A percentile compares a stretch with the other conserved stretches of the same genome.
phyloP scores from a whole-genome alignment of 2,797 vertebrate genomes.

The Schizopygopsis pylzovi region DNA sequence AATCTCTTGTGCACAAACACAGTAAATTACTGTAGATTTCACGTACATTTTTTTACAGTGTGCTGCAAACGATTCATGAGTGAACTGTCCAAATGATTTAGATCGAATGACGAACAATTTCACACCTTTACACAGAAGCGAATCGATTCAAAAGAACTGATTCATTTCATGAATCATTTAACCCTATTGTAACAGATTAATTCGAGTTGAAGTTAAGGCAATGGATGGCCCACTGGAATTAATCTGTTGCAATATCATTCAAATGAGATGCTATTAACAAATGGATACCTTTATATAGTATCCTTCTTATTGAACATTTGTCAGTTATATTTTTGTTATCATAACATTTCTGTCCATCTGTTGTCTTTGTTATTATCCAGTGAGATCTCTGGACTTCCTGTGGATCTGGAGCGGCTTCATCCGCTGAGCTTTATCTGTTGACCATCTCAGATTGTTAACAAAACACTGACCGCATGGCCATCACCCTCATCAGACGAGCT shows the following conservation, averaged over 20 bases:
- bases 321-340: not conserved
- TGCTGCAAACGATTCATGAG: not conserved
- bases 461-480: conserved; percentile 14
- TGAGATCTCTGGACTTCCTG: conserved; percentile 65
- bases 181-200: not conserved
- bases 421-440: conserved; percentile 40
- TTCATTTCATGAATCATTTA: not conserved
- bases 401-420: conserved; percentile 50
- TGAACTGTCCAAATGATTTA: not conserved
- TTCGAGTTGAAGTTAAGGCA: not conserved
- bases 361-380: not conserved
- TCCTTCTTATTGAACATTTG: not conserved
- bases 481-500: not conserved
- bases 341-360: not conserved
- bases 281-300: not conserved
- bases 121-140: not conserved
- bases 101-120: not conserved
- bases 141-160: not conserved
- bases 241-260: not conserved
- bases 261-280: not conserved
- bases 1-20: too few species aligned
- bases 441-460: conserved; percentile 62
- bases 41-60: too few species aligned
- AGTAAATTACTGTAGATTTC: too few species aligned
- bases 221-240: not conserved